phyloP scores from a whole-genome alignment of 2,113 vertebrate species.

The Herpetotheres cachinnans region DNA sequence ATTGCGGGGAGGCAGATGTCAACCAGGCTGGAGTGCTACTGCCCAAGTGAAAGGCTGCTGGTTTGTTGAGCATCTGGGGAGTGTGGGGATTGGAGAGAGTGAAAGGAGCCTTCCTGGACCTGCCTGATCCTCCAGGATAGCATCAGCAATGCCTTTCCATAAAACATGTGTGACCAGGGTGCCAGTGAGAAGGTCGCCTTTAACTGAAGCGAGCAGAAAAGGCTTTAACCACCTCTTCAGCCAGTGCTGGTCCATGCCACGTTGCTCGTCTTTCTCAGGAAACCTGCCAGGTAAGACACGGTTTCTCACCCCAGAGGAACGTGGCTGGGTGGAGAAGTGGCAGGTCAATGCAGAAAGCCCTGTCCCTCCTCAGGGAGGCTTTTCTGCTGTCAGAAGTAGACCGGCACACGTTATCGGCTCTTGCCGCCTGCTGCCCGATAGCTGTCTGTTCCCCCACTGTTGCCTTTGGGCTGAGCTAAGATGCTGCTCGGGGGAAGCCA shows the following conservation, averaged over 20 bases:
- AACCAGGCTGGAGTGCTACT: not conserved
- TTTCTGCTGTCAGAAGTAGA: not conserved
- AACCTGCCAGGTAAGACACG: not conserved
- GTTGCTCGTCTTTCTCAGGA: not conserved
- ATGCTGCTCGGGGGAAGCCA: rapidly evolving
- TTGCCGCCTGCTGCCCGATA: rapidly evolving
- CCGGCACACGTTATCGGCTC: not conserved
- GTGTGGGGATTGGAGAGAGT: not conserved
- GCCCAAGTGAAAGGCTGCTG: not conserved
- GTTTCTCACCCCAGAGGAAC: not conserved
- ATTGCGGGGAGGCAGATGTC: not conserved
- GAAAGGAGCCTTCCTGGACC: not conserved
- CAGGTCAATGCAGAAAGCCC: not conserved
- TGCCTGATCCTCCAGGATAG: not conserved
- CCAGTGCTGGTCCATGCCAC: not conserved
- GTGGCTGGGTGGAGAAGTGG: not conserved
- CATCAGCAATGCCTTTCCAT: not conserved
- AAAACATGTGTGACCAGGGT: not conserved
- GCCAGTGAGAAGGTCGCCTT: not conserved
- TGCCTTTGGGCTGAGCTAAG: not conserved
- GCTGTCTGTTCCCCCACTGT: not conserved
- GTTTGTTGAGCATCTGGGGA: not conserved
- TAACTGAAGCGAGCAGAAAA: not conserved
- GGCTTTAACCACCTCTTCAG: not conserved
- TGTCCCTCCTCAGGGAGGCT: not conserved